phyloP scores from a whole-genome alignment of 2,113 vertebrate genomes.

The Prochilodus magdalenae region DNA sequence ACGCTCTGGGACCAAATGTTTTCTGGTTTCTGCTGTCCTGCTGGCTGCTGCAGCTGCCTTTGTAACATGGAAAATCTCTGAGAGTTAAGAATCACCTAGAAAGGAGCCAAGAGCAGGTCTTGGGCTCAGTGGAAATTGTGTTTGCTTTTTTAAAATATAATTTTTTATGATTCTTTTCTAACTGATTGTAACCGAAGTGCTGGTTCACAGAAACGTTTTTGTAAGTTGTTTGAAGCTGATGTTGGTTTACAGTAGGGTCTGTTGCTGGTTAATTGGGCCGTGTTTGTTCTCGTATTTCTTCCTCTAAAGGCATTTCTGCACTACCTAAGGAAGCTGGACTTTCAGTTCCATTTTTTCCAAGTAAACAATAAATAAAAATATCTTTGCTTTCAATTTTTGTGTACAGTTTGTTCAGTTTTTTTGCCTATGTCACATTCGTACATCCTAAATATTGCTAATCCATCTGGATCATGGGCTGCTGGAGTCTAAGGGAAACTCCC shows the following conservation, averaged over 20 bases:
- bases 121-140: constrained; percentile 41
- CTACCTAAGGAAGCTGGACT: constrained; percentile 75
- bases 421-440: no score
- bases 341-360: constrained; percentile 63
- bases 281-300: constrained; percentile 55
- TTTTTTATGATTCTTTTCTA: constrained; percentile 62
- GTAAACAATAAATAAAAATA: constrained; percentile 50
- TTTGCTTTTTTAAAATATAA: constrained; percentile 41
- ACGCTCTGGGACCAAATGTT: constrained; percentile 63
- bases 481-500: no score
- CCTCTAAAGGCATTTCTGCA: constrained; percentile 58
- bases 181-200: constrained; percentile 60
- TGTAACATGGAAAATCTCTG: constrained; percentile 57
- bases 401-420: background rate
- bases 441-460: no score
- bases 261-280: constrained; percentile 68
- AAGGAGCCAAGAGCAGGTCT: constrained; percentile 61
- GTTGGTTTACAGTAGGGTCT: constrained; percentile 75
- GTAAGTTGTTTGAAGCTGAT: constrained; percentile 62
- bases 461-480: no score
- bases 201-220: constrained; percentile 59
- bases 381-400: constrained; percentile 12
- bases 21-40: constrained; percentile 64
- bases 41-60: constrained; percentile 63
- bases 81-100: constrained; percentile 36